phyloP scores from a whole-genome alignment of 2,888 invertebrate genomes.

The Drosophila quinaria region DNA sequence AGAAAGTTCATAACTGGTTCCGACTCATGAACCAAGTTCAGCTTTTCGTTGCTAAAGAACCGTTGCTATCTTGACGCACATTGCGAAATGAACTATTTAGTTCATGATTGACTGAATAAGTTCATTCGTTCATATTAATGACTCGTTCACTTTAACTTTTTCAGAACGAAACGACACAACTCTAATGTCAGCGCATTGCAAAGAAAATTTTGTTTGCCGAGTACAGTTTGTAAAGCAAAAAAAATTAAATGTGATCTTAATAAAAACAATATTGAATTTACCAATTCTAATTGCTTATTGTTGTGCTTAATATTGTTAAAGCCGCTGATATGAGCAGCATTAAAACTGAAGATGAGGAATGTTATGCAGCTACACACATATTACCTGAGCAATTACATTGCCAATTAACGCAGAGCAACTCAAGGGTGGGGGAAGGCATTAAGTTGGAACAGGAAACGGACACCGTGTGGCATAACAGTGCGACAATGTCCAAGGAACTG shows the following conservation, averaged over 20 bases:
- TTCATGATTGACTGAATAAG: neutral
- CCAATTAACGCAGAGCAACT: slow-evolving; percentile 10
- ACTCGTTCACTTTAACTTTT: neutral
- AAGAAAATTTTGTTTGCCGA: neutral
- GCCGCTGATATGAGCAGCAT: slow-evolving; percentile 6
- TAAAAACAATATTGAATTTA: neutral
- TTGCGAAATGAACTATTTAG: neutral
- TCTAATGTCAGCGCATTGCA: neutral
- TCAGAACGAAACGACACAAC: no score
- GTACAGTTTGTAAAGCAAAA: slow-evolving; percentile 9
- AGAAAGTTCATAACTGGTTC: no score
- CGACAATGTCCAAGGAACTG: slow-evolving; percentile 3
- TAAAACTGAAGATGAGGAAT: slow-evolving; percentile 24
- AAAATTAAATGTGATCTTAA: neutral
- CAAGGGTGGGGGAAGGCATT: neutral
- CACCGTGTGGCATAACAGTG: neutral
- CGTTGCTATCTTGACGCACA: no score
- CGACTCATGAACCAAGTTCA: no score
- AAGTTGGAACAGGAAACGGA: slow-evolving; percentile 16
- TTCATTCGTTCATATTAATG: neutral
- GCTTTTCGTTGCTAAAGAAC: no score
- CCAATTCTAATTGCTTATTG: neutral
- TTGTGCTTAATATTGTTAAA: neutral
- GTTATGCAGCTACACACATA: neutral
- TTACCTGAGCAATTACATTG: slow-evolving; percentile 29